phyloP scores from a whole-genome alignment of 2,888 invertebrate species.

The Iselma pallidipennis region DNA sequence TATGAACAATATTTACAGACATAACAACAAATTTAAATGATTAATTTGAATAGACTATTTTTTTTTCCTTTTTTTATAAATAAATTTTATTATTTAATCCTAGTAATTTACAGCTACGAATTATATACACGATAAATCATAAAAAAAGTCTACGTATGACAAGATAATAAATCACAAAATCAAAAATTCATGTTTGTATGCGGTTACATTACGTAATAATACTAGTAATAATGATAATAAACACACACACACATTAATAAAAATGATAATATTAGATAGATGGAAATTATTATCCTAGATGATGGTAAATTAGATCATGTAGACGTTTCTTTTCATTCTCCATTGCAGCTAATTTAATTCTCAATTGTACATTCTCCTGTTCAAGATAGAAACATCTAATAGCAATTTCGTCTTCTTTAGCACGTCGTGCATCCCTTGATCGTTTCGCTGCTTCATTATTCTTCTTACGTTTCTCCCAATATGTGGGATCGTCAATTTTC shows the following conservation, averaged over 20 bases:
- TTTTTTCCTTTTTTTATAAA: no score
- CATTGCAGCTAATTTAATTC: constrained; percentile 61
- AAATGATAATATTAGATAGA: not conserved
- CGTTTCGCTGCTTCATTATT: constrained; percentile 96
- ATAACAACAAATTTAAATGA: constrained; percentile 11
- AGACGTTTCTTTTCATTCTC: constrained; percentile 43
- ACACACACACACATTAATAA: no score
- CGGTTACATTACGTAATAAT: not conserved
- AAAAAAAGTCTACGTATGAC: not conserved
- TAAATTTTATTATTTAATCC: not conserved
- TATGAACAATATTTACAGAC: not conserved
- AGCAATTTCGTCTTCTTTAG: constrained; percentile 91
- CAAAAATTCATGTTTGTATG: not conserved
- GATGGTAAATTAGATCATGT: not conserved
- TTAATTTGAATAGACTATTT: constrained; percentile 6
- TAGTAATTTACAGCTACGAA: not conserved
- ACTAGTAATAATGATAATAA: not conserved
- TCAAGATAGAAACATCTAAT: constrained; percentile 89
- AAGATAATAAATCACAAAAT: not conserved
- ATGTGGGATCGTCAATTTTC: constrained; percentile 70
- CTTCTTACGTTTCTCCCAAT: constrained; percentile 84
- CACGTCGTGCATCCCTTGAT: constrained; percentile 85
- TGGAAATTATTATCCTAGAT: not conserved
- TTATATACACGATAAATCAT: not conserved
- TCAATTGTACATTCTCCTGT: constrained; percentile 80